A percentile compares a stretch with the other conserved stretches of the same genome.
phyloP scores from a whole-genome alignment of 2,888 invertebrate genomes.

The Acanthosepion lycidas region DNA sequence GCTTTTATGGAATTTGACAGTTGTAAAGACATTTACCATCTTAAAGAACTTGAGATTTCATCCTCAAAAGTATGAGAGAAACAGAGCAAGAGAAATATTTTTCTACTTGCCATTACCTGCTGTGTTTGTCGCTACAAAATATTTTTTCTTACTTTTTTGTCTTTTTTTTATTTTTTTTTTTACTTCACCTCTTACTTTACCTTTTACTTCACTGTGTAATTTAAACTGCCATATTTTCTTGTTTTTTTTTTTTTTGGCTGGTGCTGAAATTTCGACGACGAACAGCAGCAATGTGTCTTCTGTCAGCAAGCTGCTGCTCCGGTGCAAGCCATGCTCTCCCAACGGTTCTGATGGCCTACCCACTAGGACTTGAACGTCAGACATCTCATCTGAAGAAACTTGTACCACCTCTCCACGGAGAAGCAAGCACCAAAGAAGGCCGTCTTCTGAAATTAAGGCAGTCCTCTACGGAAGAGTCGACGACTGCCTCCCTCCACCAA shows the following conservation, averaged over 20 bases:
- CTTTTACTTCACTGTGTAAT: not conserved
- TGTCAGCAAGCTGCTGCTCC: no score
- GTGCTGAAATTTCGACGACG: not conserved
- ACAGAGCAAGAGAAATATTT: not conserved
- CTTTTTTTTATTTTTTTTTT: not conserved
- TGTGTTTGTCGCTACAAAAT: not conserved
- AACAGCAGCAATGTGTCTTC: no score
- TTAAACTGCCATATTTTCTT: not conserved
- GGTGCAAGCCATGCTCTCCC: no score
- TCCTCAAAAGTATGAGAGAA: not conserved
- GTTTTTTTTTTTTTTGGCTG: not conserved
- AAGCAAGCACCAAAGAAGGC: no score
- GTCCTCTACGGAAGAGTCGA: no score
- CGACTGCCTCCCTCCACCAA: no score
- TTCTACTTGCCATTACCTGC: not conserved
- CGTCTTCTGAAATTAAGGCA: no score
- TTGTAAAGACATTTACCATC: not conserved
- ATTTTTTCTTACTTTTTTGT: not conserved
- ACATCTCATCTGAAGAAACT: no score
- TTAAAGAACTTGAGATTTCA: not conserved
- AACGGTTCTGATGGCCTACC: no score
- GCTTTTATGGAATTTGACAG: conserved; percentile 33
- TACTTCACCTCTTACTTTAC: not conserved
- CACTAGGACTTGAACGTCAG: no score
- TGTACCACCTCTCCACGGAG: no score